These are phyloP conservation scores for Spodoptera frugiperda DNA, from an alignment of 1,140 invertebrate genomes.

Conservation along the genomic window DNA sequence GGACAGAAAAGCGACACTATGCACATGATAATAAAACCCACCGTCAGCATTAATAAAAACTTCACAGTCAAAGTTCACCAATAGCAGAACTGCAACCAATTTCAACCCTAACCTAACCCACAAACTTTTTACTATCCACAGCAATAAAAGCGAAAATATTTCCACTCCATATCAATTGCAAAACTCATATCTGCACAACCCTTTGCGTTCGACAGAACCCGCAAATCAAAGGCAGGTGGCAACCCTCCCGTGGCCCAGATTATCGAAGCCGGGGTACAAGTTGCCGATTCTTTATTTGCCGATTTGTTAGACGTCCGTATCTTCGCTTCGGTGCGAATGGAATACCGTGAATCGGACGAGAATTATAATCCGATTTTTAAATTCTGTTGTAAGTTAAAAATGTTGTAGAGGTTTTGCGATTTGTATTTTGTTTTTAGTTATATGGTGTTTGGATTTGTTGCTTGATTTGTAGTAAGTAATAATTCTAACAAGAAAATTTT, in stretches of 20 bases:
- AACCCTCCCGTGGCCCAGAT: conserved; percentile 29
- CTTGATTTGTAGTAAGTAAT: too few species aligned
- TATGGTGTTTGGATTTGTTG: too few species aligned
- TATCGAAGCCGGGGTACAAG: conserved; percentile 36
- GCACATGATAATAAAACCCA: too few species aligned
- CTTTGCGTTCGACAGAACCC: background rate
- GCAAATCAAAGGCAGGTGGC: conserved; percentile 20
- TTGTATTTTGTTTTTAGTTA: too few species aligned
- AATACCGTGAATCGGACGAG: background rate
- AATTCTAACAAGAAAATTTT: too few species aligned
- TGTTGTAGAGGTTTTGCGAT: too few species aligned
- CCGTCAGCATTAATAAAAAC: too few species aligned
- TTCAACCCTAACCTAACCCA: too few species aligned
- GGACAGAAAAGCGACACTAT: too few species aligned
- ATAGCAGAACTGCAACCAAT: too few species aligned
- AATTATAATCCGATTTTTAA: background rate
- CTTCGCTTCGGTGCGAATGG: conserved; percentile 24
- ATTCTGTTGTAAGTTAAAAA: background rate
- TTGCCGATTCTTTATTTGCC: conserved; percentile 41
- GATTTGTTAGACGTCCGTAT: conserved; percentile 39
- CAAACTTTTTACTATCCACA: too few species aligned
- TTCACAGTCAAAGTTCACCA: too few species aligned
- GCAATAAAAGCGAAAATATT: background rate
- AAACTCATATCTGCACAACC: background rate
- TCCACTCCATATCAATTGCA: background rate